Evolutionary conservation across 92 coral and sea anemone species (phyloP).

Genomic region (Epizoanthus rinbou): DNA sequence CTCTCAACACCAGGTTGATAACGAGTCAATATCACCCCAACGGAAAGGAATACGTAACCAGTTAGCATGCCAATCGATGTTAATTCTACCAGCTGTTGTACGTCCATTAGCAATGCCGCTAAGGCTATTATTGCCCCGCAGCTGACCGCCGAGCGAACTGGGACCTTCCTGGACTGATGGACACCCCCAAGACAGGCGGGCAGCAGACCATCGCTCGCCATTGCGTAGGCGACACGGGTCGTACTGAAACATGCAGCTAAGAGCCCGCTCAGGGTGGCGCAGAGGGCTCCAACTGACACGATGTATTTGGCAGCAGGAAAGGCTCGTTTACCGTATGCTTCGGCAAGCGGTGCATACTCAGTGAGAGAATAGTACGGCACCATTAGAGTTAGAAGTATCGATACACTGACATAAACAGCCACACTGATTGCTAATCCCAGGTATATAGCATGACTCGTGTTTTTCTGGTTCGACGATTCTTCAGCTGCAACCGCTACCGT

Average conservation of each 20-base stretch:
- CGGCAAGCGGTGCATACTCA: constrained; percentile 73
- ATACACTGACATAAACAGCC: constrained; percentile 56
- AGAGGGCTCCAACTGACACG: constrained; percentile 77
- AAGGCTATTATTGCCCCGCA: constrained; percentile 63
- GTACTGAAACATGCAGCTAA: constrained; percentile 65
- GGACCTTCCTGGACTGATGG: constrained; percentile 62
- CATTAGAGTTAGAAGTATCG: constrained; percentile 70
- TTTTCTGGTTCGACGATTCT: constrained; percentile 58
- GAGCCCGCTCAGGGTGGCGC: constrained; percentile 70
- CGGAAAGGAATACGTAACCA: constrained; percentile 67
- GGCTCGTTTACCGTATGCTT: constrained; percentile 63
- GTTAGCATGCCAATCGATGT: constrained; percentile 60
- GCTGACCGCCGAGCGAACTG: constrained; percentile 65
- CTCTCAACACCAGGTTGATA: constrained; percentile 62
- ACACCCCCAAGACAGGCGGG: constrained; percentile 64
- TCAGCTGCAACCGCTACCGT: constrained; percentile 79
- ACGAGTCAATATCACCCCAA: constrained; percentile 83
- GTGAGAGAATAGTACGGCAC: constrained; percentile 62
- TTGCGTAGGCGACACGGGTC: constrained; percentile 78
- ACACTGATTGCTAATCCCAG: constrained; percentile 58
- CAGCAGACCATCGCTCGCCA: constrained; percentile 85
- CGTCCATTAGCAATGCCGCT: constrained; percentile 65
- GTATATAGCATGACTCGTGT: constrained; percentile 64
- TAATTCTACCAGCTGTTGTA: constrained; percentile 68
- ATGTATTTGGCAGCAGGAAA: constrained; percentile 70